These are phyloP conservation scores for Hymenopus coronatus DNA, from an alignment of 2,888 invertebrate genomes.

Conservation along the genomic window DNA sequence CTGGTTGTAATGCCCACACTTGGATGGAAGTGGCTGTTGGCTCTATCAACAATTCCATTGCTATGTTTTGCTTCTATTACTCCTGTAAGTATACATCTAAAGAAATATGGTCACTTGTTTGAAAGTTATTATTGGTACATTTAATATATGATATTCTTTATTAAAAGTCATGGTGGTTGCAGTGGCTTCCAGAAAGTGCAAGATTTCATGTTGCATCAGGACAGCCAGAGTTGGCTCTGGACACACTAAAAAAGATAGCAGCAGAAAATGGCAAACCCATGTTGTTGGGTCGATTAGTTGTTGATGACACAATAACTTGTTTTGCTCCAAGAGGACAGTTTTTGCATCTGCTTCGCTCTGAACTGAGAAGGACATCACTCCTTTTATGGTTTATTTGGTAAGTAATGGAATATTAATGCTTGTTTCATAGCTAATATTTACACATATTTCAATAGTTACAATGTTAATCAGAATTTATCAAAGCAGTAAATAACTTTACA, in stretches of 20 bases:
- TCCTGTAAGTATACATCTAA: constrained; percentile 58
- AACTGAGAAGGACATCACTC: constrained; percentile 77
- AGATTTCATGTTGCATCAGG: constrained; percentile 85
- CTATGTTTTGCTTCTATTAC: constrained; percentile 77
- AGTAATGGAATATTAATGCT: constrained; percentile 33
- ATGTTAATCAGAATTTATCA: background rate
- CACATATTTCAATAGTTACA: background rate
- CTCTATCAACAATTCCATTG: constrained; percentile 86
- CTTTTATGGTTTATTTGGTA: constrained; percentile 93
- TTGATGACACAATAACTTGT: constrained; percentile 58
- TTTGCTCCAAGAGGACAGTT: constrained; percentile 63
- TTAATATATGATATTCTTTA: background rate
- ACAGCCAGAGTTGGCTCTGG: constrained; percentile 79
- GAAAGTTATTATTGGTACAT: background rate
- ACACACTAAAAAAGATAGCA: constrained; percentile 79
- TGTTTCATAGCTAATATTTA: background rate
- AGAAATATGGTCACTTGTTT: background rate
- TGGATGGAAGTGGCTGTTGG: constrained; percentile 89
- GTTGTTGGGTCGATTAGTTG: constrained; percentile 79
- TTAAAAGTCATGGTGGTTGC: constrained; percentile 37
- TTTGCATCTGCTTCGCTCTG: constrained; percentile 72
- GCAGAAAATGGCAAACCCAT: constrained; percentile 85
- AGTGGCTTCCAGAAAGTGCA: constrained; percentile 95
- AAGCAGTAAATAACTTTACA: no score
- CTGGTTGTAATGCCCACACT: constrained; percentile 86